phyloP scores from a whole-genome alignment of 2,113 vertebrate species.

The Zosterops hypoxanthus region DNA sequence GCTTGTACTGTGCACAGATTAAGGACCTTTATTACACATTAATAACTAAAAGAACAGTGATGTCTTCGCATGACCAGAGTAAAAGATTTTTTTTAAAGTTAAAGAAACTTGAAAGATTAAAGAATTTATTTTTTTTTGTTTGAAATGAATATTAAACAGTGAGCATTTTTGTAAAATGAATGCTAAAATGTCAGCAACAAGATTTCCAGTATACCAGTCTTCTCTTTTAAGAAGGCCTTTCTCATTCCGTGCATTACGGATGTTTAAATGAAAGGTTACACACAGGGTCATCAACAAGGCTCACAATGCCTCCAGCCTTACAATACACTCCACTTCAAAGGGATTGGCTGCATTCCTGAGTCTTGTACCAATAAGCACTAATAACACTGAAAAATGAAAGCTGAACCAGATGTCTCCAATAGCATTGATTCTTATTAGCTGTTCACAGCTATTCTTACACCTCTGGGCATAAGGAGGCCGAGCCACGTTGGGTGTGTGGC shows the following conservation, averaged over 20 bases:
- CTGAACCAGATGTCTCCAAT: slow-evolving; percentile 86
- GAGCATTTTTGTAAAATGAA: neutral
- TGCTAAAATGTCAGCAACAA: neutral
- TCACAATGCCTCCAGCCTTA: slow-evolving; percentile 78
- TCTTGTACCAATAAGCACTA: slow-evolving; percentile 87
- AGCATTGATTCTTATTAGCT: slow-evolving; percentile 79
- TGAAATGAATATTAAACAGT: neutral
- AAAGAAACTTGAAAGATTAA: neutral
- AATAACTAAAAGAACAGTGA: neutral
- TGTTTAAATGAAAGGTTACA: slow-evolving; percentile 78
- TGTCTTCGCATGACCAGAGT: neutral
- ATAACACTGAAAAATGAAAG: slow-evolving; percentile 87
- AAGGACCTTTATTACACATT: neutral
- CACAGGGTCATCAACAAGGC: slow-evolving; percentile 79
- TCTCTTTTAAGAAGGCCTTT: neutral
- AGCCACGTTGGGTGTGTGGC: slow-evolving; percentile 70
- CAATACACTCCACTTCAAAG: slow-evolving; percentile 82
- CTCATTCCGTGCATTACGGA: slow-evolving; percentile 32
- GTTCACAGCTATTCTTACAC: slow-evolving; percentile 77
- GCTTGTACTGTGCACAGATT: neutral
- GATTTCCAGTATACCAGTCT: neutral
- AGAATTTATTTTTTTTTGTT: neutral
- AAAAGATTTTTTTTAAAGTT: neutral
- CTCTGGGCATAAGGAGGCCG: slow-evolving; percentile 72
- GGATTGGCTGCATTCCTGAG: slow-evolving; percentile 79